Percentiles rank a stretch among this genome's conserved stretches.
phyloP scores from a whole-genome alignment of 2,888 invertebrate genomes.

The Synanthedon andrenaeformis region DNA sequence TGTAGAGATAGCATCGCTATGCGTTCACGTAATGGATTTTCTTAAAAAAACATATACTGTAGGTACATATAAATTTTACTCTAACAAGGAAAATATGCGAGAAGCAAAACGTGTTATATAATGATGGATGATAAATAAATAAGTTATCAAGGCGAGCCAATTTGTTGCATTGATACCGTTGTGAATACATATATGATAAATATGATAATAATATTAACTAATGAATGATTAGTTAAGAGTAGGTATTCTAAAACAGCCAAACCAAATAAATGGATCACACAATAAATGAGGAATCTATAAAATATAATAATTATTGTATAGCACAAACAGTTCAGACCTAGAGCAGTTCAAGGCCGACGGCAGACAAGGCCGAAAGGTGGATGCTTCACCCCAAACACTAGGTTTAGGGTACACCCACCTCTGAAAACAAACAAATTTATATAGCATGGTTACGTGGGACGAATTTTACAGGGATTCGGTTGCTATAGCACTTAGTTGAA shows the following conservation, averaged over 20 bases:
- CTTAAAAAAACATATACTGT: no score
- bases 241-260: no score
- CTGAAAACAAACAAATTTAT: conserved; percentile 24
- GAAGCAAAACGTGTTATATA: not conserved
- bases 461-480: no score
- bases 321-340: not conserved
- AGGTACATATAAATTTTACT: no score
- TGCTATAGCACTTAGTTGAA: no score
- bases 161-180: not conserved
- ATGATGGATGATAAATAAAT: not conserved
- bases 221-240: not conserved
- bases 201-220: not conserved
- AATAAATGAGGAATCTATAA: not conserved
- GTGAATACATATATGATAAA: not conserved
- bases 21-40: no score
- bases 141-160: not conserved
- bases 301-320: not conserved
- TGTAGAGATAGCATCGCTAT: no score
- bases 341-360: conserved; percentile 26
- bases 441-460: no score
- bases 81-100: not conserved
- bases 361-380: conserved; percentile 30
- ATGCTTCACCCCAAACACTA: conserved; percentile 32
- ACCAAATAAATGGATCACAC: not conserved
- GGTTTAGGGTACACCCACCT: conserved; percentile 32